Evolutionary conservation across 2,888 invertebrate species (phyloP), one percentile per base, ranked within the genome.

Genomic region (Adineta ricciae): DNA sequence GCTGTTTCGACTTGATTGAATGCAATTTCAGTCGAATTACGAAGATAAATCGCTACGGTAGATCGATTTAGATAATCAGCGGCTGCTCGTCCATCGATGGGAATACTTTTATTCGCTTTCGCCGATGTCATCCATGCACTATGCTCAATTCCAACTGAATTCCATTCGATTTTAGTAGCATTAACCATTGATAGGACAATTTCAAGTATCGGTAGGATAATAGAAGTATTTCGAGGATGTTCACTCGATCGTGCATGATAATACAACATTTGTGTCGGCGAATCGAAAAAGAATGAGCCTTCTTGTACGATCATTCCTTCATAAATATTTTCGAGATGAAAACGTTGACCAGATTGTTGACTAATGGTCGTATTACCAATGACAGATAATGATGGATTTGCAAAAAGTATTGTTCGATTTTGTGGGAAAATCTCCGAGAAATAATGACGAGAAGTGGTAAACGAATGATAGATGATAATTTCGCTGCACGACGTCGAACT

Each of bases 271-370:
- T 24, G 19, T 24, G 8, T n/a, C 3, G 9, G 24, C 0, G 78
- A 41, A 78, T 78, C 78, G n/a, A 78, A 78, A 78, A 41, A 78
- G 24, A 78, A 78, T 24, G 41, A 41, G 14, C 78, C 78, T 41
- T 78, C n/a, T 41, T 78, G 24, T 11, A 3, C 24, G 3, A 78
- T 36, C 78, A 78, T 78, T 24, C 41, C 78, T 78, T 78, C 78
- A 78, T 78, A n/a, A 14, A 78, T 41, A 78, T 78, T 78, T 78
- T 78, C 78, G n/a, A 78, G 38, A 78, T 41, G 41, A 41, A 78
- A 78, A 41, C 78, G 38, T 78, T 78, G 38, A 8, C 78, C 78
- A 2, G 78, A 78, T 41, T 78, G 41, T n/a, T 38, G 5, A n/a
- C 1, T 24, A 78, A 78, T 41, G 1, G 41, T 24, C 24, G 78